phyloP scores from a whole-genome alignment of 1,140 invertebrate species.

The Vollenhovia emeryi region DNA sequence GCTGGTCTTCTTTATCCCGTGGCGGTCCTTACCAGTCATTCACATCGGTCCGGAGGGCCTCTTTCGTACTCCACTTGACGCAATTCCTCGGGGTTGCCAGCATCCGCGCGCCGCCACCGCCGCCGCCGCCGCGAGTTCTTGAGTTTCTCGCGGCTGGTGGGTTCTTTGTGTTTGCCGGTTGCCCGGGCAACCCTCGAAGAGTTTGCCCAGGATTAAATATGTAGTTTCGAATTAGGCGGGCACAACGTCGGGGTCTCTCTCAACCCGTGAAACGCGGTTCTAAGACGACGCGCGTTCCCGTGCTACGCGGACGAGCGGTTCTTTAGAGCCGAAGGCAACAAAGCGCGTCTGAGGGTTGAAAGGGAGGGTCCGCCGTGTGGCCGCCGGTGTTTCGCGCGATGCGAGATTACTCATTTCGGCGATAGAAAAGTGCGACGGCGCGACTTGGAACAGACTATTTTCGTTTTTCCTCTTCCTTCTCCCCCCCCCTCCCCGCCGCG shows the following conservation, averaged over 20 bases:
- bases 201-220: slow-evolving; percentile 84
- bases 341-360: slow-evolving; percentile 17
- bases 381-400: neutral
- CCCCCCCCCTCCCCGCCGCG: no score
- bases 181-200: slow-evolving; percentile 72
- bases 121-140: slow-evolving; percentile 64
- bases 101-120: neutral
- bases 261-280: slow-evolving; percentile 24
- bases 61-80: slow-evolving; percentile 55
- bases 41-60: slow-evolving; percentile 32
- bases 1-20: no score
- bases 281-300: slow-evolving; percentile 35
- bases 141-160: slow-evolving; percentile 71
- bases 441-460: neutral
- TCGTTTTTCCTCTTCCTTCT: neutral
- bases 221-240: slow-evolving; percentile 82
- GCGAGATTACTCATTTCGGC: slow-evolving; percentile 26
- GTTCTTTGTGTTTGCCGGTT: slow-evolving; percentile 76
- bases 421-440: neutral
- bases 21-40: slow-evolving; percentile 3
- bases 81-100: slow-evolving; percentile 64
- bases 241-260: slow-evolving; percentile 67
- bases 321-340: slow-evolving; percentile 26
- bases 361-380: neutral
- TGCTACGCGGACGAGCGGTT: slow-evolving; percentile 22